Percentiles rank a stretch among this genome's conserved stretches.
phyloP scores from a whole-genome alignment of 2,797 vertebrate species.

The Squalus acanthias region DNA sequence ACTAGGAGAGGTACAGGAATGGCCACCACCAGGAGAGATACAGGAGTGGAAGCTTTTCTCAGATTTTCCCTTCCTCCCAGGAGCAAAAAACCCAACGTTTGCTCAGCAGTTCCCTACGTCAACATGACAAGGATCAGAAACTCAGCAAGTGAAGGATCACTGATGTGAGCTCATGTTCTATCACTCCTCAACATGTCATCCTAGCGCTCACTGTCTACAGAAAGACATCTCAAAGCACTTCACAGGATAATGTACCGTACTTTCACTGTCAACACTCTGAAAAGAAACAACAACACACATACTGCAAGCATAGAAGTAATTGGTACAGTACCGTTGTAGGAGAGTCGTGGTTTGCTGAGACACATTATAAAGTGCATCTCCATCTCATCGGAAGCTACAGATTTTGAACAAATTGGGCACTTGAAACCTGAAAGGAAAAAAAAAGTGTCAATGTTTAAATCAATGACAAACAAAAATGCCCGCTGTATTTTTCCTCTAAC shows the following conservation, averaged over 20 bases:
- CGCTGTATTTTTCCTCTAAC: not conserved
- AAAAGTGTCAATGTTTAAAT: constrained; percentile 40
- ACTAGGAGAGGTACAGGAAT: not conserved
- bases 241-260: not conserved
- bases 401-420: constrained; percentile 99
- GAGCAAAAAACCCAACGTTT: not conserved
- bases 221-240: not conserved
- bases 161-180: not conserved
- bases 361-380: constrained; percentile 99
- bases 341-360: constrained; percentile 97
- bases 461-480: not conserved
- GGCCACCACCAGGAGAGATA: not conserved
- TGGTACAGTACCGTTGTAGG: constrained; percentile 79
- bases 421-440: constrained; percentile 78
- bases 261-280: not conserved
- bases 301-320: not conserved
- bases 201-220: not conserved
- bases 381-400: constrained; percentile 96
- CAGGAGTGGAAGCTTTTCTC: not conserved
- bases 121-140: not conserved
- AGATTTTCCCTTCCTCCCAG: not conserved
- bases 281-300: not conserved
- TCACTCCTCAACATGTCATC: not conserved
- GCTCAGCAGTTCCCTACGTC: not conserved
- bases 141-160: not conserved